These are phyloP conservation scores for Seira musarum DNA, from an alignment of 2,888 invertebrate genomes.

Conservation along the genomic window DNA sequence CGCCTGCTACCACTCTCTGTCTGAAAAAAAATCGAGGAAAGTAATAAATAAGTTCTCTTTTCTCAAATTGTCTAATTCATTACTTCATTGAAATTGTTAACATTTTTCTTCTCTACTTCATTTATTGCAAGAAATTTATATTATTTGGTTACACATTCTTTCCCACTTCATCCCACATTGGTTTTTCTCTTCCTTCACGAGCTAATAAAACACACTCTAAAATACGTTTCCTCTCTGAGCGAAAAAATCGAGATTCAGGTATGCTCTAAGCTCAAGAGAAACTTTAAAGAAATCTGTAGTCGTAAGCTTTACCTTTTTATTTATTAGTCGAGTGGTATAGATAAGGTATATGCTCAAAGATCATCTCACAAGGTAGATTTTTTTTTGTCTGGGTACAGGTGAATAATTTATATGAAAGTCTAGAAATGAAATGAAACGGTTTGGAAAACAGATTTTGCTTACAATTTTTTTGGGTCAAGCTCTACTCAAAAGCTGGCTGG, in stretches of 20 bases:
- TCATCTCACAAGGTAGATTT: neutral
- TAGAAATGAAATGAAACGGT: slow-evolving; percentile 26
- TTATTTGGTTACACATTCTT: neutral
- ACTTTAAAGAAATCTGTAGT: neutral
- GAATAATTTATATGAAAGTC: slow-evolving; percentile 17
- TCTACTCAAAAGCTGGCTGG: too few species aligned
- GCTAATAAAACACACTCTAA: neutral
- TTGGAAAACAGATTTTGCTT: neutral
- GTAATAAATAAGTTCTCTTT: slow-evolving; percentile 34
- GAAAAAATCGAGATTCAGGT: too few species aligned
- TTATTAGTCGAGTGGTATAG: neutral
- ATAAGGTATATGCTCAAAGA: neutral
- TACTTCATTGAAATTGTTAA: slow-evolving; percentile 35
- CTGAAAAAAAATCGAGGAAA: slow-evolving; percentile 15
- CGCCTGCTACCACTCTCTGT: neutral
- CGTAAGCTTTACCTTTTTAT: neutral
- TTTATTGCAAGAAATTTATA: neutral
- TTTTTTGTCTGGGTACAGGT: slow-evolving; percentile 2
- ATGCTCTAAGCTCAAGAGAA: too few species aligned
- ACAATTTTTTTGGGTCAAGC: neutral
- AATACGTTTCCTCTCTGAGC: too few species aligned
- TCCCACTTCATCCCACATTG: neutral
- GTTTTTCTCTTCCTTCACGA: neutral
- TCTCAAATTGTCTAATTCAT: slow-evolving; percentile 36
- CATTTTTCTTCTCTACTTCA: slow-evolving; percentile 27